phyloP scores from a whole-genome alignment of 2,113 vertebrate species.

The Mastomys natalensis region DNA sequence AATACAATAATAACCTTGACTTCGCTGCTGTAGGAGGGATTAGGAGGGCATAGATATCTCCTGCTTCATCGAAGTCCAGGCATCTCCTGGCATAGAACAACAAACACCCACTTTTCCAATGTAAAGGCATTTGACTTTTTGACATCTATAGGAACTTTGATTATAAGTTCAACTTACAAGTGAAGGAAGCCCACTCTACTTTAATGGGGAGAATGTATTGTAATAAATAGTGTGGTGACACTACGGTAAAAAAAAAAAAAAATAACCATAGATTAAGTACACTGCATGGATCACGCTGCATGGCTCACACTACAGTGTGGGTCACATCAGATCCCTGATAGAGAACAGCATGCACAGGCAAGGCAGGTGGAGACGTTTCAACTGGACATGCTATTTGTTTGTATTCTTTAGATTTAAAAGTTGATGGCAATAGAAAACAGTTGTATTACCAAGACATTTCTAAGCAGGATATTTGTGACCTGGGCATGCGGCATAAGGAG shows the following conservation, averaged over 20 bases:
- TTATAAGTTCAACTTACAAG: not conserved
- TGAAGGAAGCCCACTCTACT: not conserved
- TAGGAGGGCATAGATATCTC: not conserved
- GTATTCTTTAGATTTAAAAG: not conserved
- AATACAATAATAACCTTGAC: not conserved
- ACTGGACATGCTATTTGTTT: not conserved
- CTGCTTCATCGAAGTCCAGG: not conserved
- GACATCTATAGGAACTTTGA: not conserved
- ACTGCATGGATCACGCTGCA: not conserved
- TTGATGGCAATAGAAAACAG: not conserved
- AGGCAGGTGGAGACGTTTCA: not conserved
- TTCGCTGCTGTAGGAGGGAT: not conserved
- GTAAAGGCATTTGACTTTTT: not conserved
- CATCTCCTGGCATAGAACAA: not conserved
- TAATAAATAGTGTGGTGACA: no score
- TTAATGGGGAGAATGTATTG: not conserved
- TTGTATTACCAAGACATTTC: not conserved
- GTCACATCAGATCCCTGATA: not conserved
- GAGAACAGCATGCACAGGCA: not conserved
- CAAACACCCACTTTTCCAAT: not conserved
- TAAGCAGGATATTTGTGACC: not conserved
- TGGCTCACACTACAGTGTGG: not conserved
- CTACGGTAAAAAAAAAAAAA: not conserved
- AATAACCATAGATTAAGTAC: not conserved
- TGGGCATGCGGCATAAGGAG: not conserved